Percentiles rank a stretch among this genome's conserved stretches.
Conservation (phyloP, 1,140 invertebrate species). For the Gonatopus flavifemur region DNA sequence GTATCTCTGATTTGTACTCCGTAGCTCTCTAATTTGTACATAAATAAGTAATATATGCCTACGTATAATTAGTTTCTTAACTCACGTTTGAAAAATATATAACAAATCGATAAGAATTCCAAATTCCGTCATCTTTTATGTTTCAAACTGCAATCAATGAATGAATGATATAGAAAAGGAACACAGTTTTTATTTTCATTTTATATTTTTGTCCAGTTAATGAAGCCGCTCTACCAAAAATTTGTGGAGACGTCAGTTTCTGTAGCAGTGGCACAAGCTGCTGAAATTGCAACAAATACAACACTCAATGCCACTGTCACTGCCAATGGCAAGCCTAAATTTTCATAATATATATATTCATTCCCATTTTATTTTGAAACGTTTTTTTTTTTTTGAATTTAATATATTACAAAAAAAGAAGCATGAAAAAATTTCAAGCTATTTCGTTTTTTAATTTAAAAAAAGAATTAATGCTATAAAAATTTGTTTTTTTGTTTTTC, state of each 20-base stretch:
- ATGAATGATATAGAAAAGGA: background rate
- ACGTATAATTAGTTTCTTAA: too few relatives aligned
- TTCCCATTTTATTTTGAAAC: conserved; percentile 24
- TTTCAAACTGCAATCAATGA: too few relatives aligned
- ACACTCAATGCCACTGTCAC: conserved; percentile 47
- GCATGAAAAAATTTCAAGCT: conserved; percentile 30
- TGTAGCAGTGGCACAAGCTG: conserved; percentile 72
- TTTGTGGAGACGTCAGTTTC: conserved; percentile 77
- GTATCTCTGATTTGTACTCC: too few relatives aligned
- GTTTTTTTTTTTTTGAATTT: conserved; percentile 18
- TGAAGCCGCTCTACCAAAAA: conserved; percentile 78
- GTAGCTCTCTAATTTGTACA: background rate
- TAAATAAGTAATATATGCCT: background rate
- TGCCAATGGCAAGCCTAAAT: conserved; percentile 65
- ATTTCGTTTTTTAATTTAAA: conserved; percentile 17
- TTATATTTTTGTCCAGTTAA: conserved; percentile 63
- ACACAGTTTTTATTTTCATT: conserved; percentile 3
- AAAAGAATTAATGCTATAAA: too few relatives aligned
- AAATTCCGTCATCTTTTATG: too few relatives aligned
- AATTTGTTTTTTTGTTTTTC: conserved; percentile 14
- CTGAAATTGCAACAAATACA: conserved; percentile 64
- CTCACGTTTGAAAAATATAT: too few relatives aligned
- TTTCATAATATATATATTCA: conserved; percentile 59
- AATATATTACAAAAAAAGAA: conserved; percentile 26
- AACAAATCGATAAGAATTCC: too few relatives aligned